Evolutionary conservation across 2,797 vertebrate genomes (phyloP).

Genomic region (Centroberyx gerrardi): DNA sequence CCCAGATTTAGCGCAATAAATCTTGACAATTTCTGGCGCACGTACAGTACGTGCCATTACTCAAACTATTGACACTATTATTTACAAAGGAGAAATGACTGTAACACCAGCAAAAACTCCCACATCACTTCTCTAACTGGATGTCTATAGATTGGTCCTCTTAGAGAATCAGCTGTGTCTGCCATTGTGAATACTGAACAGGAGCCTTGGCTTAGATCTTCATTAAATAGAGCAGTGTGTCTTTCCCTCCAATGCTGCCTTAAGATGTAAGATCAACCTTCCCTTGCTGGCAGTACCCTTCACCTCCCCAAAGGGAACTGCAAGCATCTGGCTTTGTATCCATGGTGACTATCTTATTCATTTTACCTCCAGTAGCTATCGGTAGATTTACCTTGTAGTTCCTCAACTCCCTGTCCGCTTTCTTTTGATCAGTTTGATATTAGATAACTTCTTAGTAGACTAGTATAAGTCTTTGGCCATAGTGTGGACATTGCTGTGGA

Average conservation of each 20-base stretch:
- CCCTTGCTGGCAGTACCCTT: constrained; percentile 72
- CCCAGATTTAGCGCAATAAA: too few relatives aligned
- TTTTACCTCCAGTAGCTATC: constrained; percentile 61
- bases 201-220: background rate
- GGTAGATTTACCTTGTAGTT: constrained; percentile 53
- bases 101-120: too few relatives aligned
- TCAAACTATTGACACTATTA: too few relatives aligned
- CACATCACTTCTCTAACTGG: too few relatives aligned
- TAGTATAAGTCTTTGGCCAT: constrained; percentile 1
- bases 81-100: too few relatives aligned
- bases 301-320: constrained; percentile 75
- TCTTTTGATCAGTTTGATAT: background rate
- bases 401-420: background rate
- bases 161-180: background rate
- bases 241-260: constrained; percentile 72
- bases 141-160: background rate
- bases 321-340: constrained; percentile 81
- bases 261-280: constrained; percentile 78
- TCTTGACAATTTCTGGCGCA: too few relatives aligned
- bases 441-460: background rate
- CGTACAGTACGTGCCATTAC: too few relatives aligned
- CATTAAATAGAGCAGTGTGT: constrained; percentile 77
- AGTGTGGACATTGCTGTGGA: constrained; percentile 50
- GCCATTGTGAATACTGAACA: background rate
- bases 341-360: constrained; percentile 82